Percentiles rank a stretch among this genome's conserved stretches.
phyloP scores from a whole-genome alignment of 2,888 invertebrate genomes.

The Nomada lathburiana region DNA sequence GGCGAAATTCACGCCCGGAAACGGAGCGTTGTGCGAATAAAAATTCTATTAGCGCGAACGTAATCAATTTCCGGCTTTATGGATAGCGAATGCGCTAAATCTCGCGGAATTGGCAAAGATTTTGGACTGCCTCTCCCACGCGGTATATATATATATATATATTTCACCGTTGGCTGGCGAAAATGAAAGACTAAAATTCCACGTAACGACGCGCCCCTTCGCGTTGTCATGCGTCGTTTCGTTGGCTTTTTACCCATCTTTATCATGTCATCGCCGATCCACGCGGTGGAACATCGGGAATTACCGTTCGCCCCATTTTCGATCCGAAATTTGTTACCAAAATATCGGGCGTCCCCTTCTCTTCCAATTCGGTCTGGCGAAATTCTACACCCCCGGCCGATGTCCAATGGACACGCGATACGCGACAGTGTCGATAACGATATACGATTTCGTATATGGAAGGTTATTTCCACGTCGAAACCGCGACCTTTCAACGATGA shows the following conservation, averaged over 20 bases:
- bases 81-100: constrained; percentile 50
- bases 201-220: constrained; percentile 5
- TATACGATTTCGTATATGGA: not conserved
- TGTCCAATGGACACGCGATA: not conserved
- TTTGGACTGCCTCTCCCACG: constrained; percentile 20
- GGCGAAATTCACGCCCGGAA: not conserved
- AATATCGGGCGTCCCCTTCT: not conserved
- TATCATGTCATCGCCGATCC: constrained; percentile 29
- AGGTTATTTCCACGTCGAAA: not conserved
- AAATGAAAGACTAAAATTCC: constrained; percentile 36
- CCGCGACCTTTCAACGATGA: constrained; percentile 7
- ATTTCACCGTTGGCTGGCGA: constrained; percentile 18
- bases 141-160: constrained; percentile 7
- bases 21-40: constrained; percentile 40
- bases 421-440: not conserved
- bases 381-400: not conserved
- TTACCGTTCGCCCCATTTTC: constrained; percentile 1
- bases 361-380: not conserved
- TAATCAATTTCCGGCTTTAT: constrained; percentile 55
- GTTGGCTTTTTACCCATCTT: constrained; percentile 29
- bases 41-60: constrained; percentile 56
- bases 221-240: constrained; percentile 25
- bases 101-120: constrained; percentile 55
- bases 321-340: not conserved
- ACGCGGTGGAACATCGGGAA: constrained; percentile 14